phyloP scores from a whole-genome alignment of 1,140 invertebrate species.

The Eupristina koningsbergeri region DNA sequence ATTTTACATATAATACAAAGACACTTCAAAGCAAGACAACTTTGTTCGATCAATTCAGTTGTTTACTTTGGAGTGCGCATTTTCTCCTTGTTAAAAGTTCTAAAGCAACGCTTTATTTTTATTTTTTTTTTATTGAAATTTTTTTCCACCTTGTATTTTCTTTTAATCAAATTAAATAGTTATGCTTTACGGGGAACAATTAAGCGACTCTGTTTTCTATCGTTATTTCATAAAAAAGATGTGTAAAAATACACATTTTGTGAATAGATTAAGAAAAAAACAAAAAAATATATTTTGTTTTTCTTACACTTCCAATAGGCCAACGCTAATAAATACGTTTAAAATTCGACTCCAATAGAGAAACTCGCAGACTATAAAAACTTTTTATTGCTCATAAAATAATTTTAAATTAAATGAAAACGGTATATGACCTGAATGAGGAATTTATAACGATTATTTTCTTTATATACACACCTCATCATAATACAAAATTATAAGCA shows the following conservation, averaged over 20 bases:
- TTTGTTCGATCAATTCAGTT: slow-evolving; percentile 50
- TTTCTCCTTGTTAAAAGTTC: slow-evolving; percentile 49
- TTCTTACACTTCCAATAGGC: slow-evolving; percentile 23
- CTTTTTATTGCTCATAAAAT: neutral
- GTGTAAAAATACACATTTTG: slow-evolving; percentile 38
- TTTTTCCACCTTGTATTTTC: slow-evolving; percentile 12
- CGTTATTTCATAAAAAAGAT: neutral
- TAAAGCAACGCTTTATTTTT: slow-evolving; percentile 57
- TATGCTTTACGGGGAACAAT: neutral
- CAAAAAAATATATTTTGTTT: slow-evolving; percentile 19
- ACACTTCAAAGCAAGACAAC: slow-evolving; percentile 64
- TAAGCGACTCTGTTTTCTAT: neutral
- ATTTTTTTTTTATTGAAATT: slow-evolving; percentile 49
- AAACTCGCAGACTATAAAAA: slow-evolving; percentile 17
- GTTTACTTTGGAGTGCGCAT: slow-evolving; percentile 53
- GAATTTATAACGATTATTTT: neutral
- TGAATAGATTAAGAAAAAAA: slow-evolving; percentile 23
- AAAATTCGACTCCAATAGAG: slow-evolving; percentile 1
- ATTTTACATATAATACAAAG: slow-evolving; percentile 74
- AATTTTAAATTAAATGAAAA: neutral
- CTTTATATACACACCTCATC: neutral
- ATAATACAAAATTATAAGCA: neutral
- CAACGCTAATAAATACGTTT: slow-evolving; percentile 11
- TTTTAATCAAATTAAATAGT: slow-evolving; percentile 35
- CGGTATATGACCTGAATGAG: neutral